phyloP scores from a whole-genome alignment of 2,113 vertebrate genomes.

The Chauna torquata region DNA sequence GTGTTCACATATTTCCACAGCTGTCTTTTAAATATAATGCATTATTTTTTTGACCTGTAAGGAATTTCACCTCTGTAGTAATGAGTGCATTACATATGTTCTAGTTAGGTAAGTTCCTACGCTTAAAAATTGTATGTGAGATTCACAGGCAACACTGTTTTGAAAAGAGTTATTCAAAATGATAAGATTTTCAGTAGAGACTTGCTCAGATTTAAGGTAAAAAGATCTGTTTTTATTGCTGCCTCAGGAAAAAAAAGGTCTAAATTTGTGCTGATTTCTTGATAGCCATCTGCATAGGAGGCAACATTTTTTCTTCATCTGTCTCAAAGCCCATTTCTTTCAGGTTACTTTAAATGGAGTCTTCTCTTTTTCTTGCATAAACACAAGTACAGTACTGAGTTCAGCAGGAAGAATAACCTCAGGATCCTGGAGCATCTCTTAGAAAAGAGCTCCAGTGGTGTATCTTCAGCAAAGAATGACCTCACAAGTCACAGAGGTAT shows the following conservation, averaged over 20 bases:
- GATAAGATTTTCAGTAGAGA: neutral
- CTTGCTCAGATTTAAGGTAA: neutral
- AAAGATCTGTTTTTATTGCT: neutral
- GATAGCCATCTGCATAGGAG: neutral
- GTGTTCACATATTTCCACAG: slow-evolving; percentile 14
- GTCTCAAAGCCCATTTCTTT: neutral
- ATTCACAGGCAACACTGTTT: neutral
- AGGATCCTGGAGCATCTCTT: neutral
- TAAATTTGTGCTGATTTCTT: neutral
- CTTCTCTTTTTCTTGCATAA: neutral
- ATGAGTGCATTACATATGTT: neutral
- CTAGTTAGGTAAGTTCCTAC: neutral
- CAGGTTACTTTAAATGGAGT: neutral
- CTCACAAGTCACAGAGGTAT: neutral
- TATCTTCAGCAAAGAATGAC: slow-evolving; percentile 1
- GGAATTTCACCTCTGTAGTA: neutral
- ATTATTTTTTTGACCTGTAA: neutral
- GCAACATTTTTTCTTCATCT: neutral
- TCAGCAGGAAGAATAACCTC: neutral
- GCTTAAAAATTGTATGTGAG: neutral
- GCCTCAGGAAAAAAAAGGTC: neutral
- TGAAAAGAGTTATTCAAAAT: neutral
- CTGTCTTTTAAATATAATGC: slow-evolving; percentile 38
- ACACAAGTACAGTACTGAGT: neutral
- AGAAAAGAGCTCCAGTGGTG: neutral